Evolutionary conservation across 2,888 invertebrate species (phyloP).

Genomic region (Nemotelus pantherinus): DNA sequence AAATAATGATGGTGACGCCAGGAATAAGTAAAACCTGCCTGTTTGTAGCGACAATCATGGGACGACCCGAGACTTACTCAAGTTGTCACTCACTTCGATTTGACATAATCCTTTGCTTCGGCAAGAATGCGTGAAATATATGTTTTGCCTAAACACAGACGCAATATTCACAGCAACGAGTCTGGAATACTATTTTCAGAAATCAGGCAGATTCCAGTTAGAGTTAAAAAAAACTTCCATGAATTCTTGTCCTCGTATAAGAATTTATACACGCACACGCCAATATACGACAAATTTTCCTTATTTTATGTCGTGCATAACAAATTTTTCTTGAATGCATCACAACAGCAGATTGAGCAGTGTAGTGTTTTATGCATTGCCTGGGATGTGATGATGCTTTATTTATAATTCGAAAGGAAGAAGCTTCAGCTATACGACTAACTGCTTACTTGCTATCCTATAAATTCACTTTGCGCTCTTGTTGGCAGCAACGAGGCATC

Average conservation of each 20-base stretch:
- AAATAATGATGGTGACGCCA: too few relatives aligned
- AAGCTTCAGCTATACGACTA: too few relatives aligned
- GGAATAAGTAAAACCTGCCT: too few relatives aligned
- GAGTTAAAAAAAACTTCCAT: not conserved
- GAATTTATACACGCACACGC: conserved; percentile 20
- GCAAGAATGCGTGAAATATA: too few relatives aligned
- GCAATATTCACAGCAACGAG: not conserved
- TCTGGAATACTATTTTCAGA: not conserved
- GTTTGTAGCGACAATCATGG: too few relatives aligned
- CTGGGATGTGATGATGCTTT: not conserved
- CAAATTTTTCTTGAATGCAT: conserved; percentile 32
- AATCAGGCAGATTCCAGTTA: not conserved
- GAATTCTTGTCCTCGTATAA: not conserved
- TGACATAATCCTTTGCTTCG: too few relatives aligned
- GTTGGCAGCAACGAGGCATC: not conserved
- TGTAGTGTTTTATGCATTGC: not conserved
- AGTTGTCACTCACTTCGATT: too few relatives aligned
- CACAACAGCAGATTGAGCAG: not conserved
- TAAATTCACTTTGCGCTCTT: not conserved
- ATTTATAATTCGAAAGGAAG: too few relatives aligned
- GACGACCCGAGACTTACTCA: too few relatives aligned
- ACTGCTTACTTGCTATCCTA: too few relatives aligned
- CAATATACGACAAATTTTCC: conserved; percentile 45
- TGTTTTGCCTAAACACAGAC: not conserved
- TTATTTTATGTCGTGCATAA: conserved; percentile 40